Percentiles rank a stretch among this genome's conserved stretches.
These are phyloP conservation scores for Daphoenositta chrysoptera DNA, from an alignment of 2,113 vertebrate genomes.

Conservation along the genomic window DNA sequence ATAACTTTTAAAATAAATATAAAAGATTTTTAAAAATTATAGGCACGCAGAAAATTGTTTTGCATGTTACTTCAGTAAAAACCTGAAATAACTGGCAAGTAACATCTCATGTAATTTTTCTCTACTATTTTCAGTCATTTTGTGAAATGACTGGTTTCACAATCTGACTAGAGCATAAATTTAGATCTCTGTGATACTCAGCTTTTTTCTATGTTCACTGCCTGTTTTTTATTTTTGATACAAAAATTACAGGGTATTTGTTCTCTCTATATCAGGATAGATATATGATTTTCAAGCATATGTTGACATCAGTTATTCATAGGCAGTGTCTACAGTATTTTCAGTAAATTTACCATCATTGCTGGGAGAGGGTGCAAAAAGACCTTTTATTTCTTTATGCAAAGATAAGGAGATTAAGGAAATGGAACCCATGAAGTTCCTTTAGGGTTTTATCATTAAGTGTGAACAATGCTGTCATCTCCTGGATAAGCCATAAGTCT, in stretches of 20 bases:
- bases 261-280: neutral
- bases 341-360: neutral
- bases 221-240: slow-evolving; percentile 11
- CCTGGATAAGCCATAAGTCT: neutral
- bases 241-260: slow-evolving; percentile 1
- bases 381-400: neutral
- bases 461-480: neutral
- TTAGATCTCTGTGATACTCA: neutral
- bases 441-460: neutral
- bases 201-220: neutral
- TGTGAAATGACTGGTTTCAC: slow-evolving; percentile 14
- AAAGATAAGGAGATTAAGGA: neutral
- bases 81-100: neutral
- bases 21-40: neutral
- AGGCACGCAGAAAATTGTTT: neutral
- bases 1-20: neutral
- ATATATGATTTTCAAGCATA: neutral
- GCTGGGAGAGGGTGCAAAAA: neutral
- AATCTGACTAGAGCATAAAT: neutral
- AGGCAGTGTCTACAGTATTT: neutral
- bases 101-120: neutral
- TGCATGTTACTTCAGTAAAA: neutral
- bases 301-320: neutral
- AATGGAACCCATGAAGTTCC: neutral
- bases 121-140: slow-evolving; percentile 32